A percentile compares a stretch with the other conserved stretches of the same genome.
These are phyloP conservation scores for Gymnorhina tibicen DNA, from an alignment of 2,113 vertebrate species.

Conservation along the genomic window DNA sequence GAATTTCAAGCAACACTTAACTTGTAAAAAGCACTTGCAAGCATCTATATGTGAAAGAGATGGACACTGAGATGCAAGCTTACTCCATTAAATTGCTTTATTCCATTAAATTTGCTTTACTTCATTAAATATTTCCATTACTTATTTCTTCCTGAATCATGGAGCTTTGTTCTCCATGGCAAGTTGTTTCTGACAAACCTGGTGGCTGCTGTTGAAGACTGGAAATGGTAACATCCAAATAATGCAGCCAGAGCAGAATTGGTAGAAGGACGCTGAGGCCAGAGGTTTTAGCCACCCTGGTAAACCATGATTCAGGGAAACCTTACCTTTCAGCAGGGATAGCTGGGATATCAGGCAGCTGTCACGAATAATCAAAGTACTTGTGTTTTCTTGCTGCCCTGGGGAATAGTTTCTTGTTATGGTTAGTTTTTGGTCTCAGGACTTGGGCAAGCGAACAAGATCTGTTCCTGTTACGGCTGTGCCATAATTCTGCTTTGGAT, in stretches of 20 bases:
- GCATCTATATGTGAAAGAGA: background rate
- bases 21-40: background rate
- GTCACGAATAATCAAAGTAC: background rate
- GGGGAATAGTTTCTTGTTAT: background rate
- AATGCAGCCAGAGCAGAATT: background rate
- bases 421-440: background rate
- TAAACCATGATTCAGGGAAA: background rate
- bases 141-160: background rate
- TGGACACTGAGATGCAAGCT: rapidly evolving
- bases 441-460: background rate
- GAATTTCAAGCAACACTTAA: background rate
- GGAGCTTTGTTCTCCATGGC: background rate
- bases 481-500: background rate
- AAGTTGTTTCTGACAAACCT: background rate
- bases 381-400: background rate
- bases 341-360: background rate
- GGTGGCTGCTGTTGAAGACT: background rate
- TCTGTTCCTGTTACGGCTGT: background rate
- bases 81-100: background rate
- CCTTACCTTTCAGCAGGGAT: background rate
- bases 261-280: background rate
- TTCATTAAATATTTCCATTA: background rate
- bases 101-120: background rate
- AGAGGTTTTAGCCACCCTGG: background rate
- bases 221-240: background rate